Evolutionary conservation across 2,797 vertebrate genomes (phyloP).

Genomic region (Lacerta bilineata): DNA sequence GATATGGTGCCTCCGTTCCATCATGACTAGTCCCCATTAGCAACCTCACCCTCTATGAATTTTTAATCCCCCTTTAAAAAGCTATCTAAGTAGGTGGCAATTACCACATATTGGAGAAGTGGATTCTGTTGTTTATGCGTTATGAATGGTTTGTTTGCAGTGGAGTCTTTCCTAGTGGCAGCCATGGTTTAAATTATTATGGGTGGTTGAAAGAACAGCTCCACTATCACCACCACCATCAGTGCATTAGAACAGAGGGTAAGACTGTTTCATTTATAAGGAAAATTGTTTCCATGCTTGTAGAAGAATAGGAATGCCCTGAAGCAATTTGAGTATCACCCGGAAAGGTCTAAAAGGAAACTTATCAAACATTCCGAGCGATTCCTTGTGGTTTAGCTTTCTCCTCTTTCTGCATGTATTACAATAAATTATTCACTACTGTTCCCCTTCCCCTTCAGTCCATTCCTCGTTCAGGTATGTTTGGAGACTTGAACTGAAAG

Average conservation of each 20-base stretch:
- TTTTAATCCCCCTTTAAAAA: neutral
- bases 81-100: neutral
- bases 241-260: neutral
- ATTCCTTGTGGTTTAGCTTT: constrained; percentile 13
- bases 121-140: neutral
- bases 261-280: neutral
- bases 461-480: neutral
- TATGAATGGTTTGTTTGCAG: neutral
- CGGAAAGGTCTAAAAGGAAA: constrained; percentile 40
- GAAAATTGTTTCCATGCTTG: constrained; percentile 39
- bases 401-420: neutral
- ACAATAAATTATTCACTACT: neutral
- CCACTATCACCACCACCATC: neutral
- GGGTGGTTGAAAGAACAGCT: neutral
- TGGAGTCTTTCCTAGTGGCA: no score
- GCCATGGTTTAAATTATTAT: neutral
- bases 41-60: neutral
- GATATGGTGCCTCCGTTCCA: no score
- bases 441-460: neutral
- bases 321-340: neutral
- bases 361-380: neutral
- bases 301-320: rapidly evolving
- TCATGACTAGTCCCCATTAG: no score
- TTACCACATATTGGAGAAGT: neutral
- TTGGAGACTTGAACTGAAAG: neutral